Evolutionary conservation across 2,888 invertebrate genomes (phyloP), one percentile per base, ranked within the genome.

Genomic region (Diarsia brunnea): DNA sequence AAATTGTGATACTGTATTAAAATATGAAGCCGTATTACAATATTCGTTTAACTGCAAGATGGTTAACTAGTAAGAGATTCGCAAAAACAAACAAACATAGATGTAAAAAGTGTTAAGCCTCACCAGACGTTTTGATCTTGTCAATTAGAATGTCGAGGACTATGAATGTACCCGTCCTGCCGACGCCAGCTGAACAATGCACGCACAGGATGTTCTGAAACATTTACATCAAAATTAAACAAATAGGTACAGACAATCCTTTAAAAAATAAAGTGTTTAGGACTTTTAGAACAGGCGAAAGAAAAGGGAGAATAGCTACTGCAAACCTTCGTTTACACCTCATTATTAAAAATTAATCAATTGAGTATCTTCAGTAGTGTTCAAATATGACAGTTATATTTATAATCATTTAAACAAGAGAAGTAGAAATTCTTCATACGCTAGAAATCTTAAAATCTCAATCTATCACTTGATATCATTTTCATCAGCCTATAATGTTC

Each of bases 121-220:
- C 87, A 96, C 96, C 99, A 91, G 98, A 97, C 87, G 97, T 97
- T 94, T 98, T 98, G 84, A 99, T 98, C 96, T 99, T 98, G 95
- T 99, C 99, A 86, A 99, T 97, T 81, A 99, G 98, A 98, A 99
- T 99, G 93, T 99, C 99, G 81, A 99, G 98, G 43, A 99, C 99
- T 90, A 99, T 99, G 93, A 99, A 99, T 0, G 99, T 99, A 78
- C 99, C 99, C 0, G 99, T 99, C 88, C 99, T 97, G 47, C 99
- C 99, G 88, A 99, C 99, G 75, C 99, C 99, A 71, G 99, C 99
- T 85, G 99, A 99, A 92, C 98, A 98, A 92, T 99, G 99, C 47
- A 99, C 99, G 90, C 99, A 98, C 86, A 99, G 97, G 45, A 98
- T 98, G 69, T 95, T 95, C 96, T 96, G 93, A 64, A 93, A 93